phyloP scores from a whole-genome alignment of 2,113 vertebrate genomes.

The Orthochromis malagaraziensis region DNA sequence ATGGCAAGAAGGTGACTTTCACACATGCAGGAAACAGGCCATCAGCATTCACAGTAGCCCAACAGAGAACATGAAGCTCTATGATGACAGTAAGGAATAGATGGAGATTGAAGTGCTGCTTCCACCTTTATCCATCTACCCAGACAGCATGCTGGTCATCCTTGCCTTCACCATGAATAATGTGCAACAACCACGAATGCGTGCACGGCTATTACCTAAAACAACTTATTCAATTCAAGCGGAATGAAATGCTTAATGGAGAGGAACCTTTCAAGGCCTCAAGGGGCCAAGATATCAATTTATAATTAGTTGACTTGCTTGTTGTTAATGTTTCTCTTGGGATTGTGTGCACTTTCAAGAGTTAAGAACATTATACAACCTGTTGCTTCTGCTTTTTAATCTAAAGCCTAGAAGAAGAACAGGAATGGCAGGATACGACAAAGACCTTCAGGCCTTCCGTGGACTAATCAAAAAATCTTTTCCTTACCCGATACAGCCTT shows the following conservation, averaged over 20 bases:
- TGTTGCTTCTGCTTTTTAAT: not conserved
- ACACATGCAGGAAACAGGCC: not conserved
- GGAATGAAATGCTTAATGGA: not conserved
- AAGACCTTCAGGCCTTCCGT: not conserved
- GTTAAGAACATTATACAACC: not conserved
- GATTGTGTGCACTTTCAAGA: not conserved
- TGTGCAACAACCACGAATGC: not conserved
- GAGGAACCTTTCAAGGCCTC: not conserved
- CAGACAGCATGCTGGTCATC: not conserved
- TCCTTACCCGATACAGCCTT: not conserved
- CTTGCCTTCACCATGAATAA: not conserved
- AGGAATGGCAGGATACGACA: not conserved
- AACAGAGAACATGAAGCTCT: not conserved
- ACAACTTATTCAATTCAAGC: not conserved
- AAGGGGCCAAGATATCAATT: not conserved
- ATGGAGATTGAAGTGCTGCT: not conserved
- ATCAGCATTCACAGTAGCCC: not conserved
- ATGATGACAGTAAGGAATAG: not conserved
- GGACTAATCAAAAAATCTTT: not conserved
- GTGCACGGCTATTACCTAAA: not conserved
- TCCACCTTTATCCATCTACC: not conserved
- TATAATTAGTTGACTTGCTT: not conserved
- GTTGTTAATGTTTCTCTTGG: not conserved
- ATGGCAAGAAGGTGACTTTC: not conserved
- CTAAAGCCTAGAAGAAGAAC: not conserved